Evolutionary conservation across 2,113 vertebrate species (phyloP).

Genomic region (Peromyscus polionotus): DNA sequence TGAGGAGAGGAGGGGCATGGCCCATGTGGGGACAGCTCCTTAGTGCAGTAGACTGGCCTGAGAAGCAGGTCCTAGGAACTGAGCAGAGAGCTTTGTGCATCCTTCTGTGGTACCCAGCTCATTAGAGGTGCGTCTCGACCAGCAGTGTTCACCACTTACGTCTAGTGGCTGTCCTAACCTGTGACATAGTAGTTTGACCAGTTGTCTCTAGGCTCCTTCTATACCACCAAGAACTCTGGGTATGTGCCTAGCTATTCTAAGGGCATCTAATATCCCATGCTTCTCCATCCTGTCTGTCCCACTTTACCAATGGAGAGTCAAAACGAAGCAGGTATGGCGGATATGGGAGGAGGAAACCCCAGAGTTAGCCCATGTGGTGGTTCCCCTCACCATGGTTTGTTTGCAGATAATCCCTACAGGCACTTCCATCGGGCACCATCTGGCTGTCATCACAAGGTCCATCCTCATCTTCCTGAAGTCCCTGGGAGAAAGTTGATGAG

Average conservation of each 20-base stretch:
- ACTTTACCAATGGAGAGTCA: not conserved
- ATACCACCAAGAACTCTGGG: slow-evolving; percentile 47
- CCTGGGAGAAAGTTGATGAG: not conserved
- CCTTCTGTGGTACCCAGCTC: not conserved
- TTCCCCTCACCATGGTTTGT: not conserved
- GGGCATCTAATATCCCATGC: slow-evolving; percentile 38
- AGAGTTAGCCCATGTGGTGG: not conserved
- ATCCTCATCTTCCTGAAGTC: not conserved
- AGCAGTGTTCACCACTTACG: not conserved
- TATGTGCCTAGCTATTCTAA: slow-evolving; percentile 58
- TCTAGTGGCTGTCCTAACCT: slow-evolving; percentile 17
- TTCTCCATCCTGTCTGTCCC: not conserved
- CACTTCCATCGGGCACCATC: fast-evolving
- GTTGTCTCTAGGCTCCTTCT: slow-evolving; percentile 59
- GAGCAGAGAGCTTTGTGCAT: not conserved
- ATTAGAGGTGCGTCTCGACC: not conserved
- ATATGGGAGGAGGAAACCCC: not conserved
- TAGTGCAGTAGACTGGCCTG: not conserved
- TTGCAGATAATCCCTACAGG: not conserved
- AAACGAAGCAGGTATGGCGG: not conserved
- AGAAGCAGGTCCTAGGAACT: not conserved
- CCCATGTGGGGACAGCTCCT: not conserved
- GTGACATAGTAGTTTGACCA: slow-evolving; percentile 55
- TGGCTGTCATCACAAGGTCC: not conserved
- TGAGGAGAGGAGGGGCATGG: not conserved